Percentiles rank a stretch among this genome's conserved stretches.
Evolutionary conservation across 2,888 invertebrate species (phyloP).

Genomic region (Podotricha telesiphe): DNA sequence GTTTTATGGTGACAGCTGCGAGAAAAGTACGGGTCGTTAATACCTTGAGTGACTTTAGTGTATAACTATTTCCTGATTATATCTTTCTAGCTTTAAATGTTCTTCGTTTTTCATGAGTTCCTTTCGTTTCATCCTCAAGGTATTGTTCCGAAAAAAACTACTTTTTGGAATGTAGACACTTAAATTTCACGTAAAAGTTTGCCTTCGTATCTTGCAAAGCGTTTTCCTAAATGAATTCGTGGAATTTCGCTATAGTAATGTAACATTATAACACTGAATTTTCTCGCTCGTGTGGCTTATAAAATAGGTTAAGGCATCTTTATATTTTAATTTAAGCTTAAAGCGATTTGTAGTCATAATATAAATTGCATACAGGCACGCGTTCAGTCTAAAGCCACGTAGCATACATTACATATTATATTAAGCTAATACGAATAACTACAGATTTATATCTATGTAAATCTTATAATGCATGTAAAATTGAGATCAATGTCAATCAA

Average conservation of each 20-base stretch:
- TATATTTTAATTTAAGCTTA: too few species aligned
- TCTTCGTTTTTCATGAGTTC: neutral
- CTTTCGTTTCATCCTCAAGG: constrained; percentile 6
- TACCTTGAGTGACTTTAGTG: constrained; percentile 12
- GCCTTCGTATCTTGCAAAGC: neutral
- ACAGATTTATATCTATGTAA: too few species aligned
- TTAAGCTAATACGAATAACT: too few species aligned
- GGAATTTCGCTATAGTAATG: neutral
- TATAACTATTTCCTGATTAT: constrained; percentile 5
- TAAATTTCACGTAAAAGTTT: neutral
- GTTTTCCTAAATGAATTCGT: neutral
- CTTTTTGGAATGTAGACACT: neutral
- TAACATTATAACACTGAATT: neutral
- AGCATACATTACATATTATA: too few species aligned
- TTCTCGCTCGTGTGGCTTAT: neutral
- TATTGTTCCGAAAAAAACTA: neutral
- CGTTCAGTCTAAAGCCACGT: too few species aligned
- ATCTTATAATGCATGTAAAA: too few species aligned
- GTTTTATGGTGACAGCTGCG: constrained; percentile 21
- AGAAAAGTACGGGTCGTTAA: constrained; percentile 16
- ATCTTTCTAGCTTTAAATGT: constrained; percentile 16
- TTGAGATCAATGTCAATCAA: too few species aligned
- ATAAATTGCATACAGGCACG: too few species aligned
- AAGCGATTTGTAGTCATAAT: too few species aligned
- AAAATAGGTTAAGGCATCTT: too few species aligned